Percentiles rank a stretch among this genome's conserved stretches.
These are phyloP conservation scores for Palaemon carinicauda DNA, from an alignment of 1,140 invertebrate genomes.

Conservation along the genomic window DNA sequence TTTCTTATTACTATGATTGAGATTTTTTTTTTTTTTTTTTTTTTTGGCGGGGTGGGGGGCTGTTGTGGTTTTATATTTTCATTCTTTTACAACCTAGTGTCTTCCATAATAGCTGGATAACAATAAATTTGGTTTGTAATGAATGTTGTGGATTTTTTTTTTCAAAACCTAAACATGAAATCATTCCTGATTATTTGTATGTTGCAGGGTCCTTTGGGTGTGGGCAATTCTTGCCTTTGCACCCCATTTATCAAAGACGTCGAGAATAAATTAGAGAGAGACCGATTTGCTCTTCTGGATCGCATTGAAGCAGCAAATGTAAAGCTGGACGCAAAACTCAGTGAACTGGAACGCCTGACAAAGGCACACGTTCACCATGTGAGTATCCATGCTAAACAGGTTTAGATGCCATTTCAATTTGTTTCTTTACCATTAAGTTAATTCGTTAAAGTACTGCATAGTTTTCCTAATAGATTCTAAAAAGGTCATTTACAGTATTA, in stretches of 20 bases:
- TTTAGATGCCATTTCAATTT: slow-evolving; percentile 17
- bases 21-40: too few relatives aligned
- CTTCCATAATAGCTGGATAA: too few relatives aligned
- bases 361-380: slow-evolving; percentile 78
- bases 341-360: slow-evolving; percentile 77
- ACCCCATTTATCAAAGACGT: slow-evolving; percentile 86
- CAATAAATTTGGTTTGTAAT: too few relatives aligned
- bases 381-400: slow-evolving; percentile 57
- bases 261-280: slow-evolving; percentile 83
- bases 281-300: slow-evolving; percentile 84
- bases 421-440: neutral
- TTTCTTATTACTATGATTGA: too few relatives aligned
- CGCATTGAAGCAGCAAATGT: slow-evolving; percentile 84
- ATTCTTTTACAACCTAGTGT: too few relatives aligned
- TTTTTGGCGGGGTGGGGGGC: too few relatives aligned
- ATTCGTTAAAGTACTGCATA: too few relatives aligned
- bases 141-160: too few relatives aligned
- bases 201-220: slow-evolving; percentile 81
- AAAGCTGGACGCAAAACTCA: slow-evolving; percentile 81
- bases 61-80: too few relatives aligned
- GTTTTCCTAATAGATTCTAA: too few relatives aligned
- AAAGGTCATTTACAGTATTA: too few relatives aligned
- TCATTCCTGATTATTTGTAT: too few relatives aligned
- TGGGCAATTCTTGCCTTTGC: slow-evolving; percentile 85
- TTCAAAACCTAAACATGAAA: neutral